Percentiles rank a stretch among this genome's conserved stretches.
Conservation (phyloP, 2,888 invertebrate genomes). For the Nomada flava region DNA sequence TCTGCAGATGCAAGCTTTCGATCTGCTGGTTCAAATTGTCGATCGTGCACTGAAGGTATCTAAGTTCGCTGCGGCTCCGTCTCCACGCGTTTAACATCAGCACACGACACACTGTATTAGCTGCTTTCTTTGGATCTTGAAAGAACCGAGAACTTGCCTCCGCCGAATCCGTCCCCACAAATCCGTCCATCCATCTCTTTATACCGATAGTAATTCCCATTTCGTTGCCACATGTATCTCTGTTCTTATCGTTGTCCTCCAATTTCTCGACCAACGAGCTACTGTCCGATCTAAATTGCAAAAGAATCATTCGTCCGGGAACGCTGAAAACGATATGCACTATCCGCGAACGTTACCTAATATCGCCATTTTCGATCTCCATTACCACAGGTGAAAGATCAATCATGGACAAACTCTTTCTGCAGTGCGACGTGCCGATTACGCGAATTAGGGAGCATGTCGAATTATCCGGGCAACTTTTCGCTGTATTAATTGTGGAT, state of each 20-base stretch:
- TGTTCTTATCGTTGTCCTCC: slow-evolving; percentile 65
- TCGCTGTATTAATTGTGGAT: slow-evolving; percentile 51
- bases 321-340: not conserved
- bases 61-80: slow-evolving; percentile 85
- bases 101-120: slow-evolving; percentile 84
- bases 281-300: slow-evolving; percentile 53
- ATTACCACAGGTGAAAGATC: slow-evolving; percentile 73
- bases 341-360: slow-evolving; percentile 61
- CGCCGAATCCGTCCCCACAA: slow-evolving; percentile 42
- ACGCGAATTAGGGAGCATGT: slow-evolving; percentile 63
- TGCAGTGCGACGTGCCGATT: slow-evolving; percentile 50
- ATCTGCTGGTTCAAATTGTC: slow-evolving; percentile 85
- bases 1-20: slow-evolving; percentile 86
- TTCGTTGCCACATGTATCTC: slow-evolving; percentile 47
- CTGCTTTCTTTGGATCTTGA: slow-evolving; percentile 79
- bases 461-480: slow-evolving; percentile 56
- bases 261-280: slow-evolving; percentile 36
- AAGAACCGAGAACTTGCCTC: slow-evolving; percentile 32
- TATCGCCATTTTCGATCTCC: slow-evolving; percentile 65
- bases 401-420: slow-evolving; percentile 80
- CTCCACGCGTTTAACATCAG: slow-evolving; percentile 86
- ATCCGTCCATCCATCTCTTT: slow-evolving; percentile 64
- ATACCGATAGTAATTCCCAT: slow-evolving; percentile 32
- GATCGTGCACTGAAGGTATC: slow-evolving; percentile 84
- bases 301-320: not conserved